phyloP scores from a whole-genome alignment of 2,113 vertebrate species.

The human (Homo sapiens) region GRCh38 chr4:94584001-94584500 shows the following conservation, averaged over 20 bases:
- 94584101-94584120: neutral
- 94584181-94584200: neutral
- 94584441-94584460: neutral
- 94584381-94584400: slow-evolving; percentile 14
- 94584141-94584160: neutral
- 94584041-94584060: neutral
- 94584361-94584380: slow-evolving; percentile 28
- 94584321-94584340: neutral
- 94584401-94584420: neutral
- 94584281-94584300: neutral
- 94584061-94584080: neutral
- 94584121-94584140: neutral
- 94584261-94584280: neutral
- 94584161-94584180: neutral
- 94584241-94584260: slow-evolving; percentile 1
- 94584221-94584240: neutral
- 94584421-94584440: neutral
- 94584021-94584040: neutral
- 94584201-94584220: neutral
- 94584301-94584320: neutral
- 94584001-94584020: neutral
- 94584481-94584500: neutral
- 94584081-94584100: neutral
- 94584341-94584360: neutral
- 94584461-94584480: neutral